Evolutionary conservation across 2,797 vertebrate species (phyloP).

Genomic region (Chloroceryle amazona): DNA sequence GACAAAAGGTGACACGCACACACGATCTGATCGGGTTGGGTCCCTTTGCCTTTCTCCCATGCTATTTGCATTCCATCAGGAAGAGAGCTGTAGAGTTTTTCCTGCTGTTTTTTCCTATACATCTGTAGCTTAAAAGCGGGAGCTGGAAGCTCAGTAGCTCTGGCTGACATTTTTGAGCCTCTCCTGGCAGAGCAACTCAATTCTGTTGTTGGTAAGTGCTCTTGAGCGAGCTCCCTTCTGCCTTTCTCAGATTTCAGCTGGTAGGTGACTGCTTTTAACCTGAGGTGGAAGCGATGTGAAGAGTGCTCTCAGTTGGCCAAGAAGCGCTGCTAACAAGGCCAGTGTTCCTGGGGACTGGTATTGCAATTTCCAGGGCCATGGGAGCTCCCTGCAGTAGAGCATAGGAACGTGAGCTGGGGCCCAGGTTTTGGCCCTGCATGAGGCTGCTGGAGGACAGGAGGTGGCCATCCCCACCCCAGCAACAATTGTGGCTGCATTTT

Average conservation of each 20-base stretch:
- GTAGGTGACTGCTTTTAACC: neutral
- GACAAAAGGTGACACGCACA: neutral
- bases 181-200: neutral
- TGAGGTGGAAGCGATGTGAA: rapidly evolving
- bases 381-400: neutral
- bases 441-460: neutral
- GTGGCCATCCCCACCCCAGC: too few species aligned
- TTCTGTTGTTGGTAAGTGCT: rapidly evolving
- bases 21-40: neutral
- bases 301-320: rapidly evolving
- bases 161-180: neutral
- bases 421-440: neutral
- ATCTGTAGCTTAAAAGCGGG: neutral
- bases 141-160: neutral
- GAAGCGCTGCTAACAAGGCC: neutral
- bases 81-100: neutral
- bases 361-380: rapidly evolving
- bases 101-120: neutral
- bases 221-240: rapidly evolving
- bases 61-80: neutral
- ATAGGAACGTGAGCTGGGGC: rapidly evolving
- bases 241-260: neutral
- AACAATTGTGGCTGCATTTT: rapidly evolving
- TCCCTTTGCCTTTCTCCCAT: neutral
- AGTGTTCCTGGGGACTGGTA: rapidly evolving